Evolutionary conservation across 2,888 invertebrate species (phyloP).

Genomic region (Leucophora obtusa): DNA sequence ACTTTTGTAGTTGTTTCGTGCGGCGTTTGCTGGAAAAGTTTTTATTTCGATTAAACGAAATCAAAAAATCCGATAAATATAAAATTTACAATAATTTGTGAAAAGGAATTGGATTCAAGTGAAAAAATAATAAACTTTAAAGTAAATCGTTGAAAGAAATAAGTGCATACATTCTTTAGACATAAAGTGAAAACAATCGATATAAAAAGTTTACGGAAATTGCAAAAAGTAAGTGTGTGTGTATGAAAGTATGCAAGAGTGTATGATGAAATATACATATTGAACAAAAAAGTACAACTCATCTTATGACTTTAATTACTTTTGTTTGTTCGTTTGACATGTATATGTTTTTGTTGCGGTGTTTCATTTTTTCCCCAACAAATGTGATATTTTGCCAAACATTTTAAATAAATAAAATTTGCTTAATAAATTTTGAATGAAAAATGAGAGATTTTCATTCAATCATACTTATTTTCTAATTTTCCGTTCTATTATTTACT

Average conservation of each 20-base stretch:
- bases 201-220: neutral
- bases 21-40: slow-evolving; percentile 54
- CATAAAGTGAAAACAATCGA: neutral
- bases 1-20: slow-evolving; percentile 64
- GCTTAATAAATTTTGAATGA: neutral
- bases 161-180: neutral
- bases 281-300: slow-evolving; percentile 16
- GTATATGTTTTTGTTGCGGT: slow-evolving; percentile 8
- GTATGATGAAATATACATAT: slow-evolving; percentile 8
- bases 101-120: slow-evolving; percentile 10
- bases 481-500: neutral
- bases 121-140: neutral
- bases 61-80: neutral
- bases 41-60: slow-evolving; percentile 28
- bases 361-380: neutral
- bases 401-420: neutral
- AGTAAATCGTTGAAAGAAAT: neutral
- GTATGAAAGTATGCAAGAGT: slow-evolving; percentile 9
- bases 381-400: too few relatives aligned
- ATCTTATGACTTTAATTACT: slow-evolving; percentile 23
- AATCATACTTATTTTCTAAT: too few relatives aligned
- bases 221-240: slow-evolving; percentile 10
- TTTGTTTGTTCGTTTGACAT: slow-evolving; percentile 5
- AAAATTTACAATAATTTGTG: neutral
- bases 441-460: too few relatives aligned